These are phyloP conservation scores for Microctenopoma steveboyesi DNA, from an alignment of 2,797 vertebrate species.

Conservation along the genomic window DNA sequence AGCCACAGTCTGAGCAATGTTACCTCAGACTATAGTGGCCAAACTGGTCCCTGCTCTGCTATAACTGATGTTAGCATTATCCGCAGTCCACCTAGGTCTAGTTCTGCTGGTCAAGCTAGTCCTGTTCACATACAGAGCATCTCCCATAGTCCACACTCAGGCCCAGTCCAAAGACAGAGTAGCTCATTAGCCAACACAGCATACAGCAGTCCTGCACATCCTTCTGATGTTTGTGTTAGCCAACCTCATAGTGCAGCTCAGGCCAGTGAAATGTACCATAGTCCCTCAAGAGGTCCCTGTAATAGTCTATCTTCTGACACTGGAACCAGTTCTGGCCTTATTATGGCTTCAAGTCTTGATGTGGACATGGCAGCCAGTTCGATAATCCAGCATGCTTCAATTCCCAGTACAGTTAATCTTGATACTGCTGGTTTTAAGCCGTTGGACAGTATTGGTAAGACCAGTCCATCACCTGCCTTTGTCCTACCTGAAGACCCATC, in stretches of 20 bases:
- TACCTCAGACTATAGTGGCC: conserved; percentile 17
- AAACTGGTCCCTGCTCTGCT: conserved; percentile 12
- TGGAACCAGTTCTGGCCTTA: conserved; percentile 28
- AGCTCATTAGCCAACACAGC: conserved; percentile 19
- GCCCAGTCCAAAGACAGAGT: conserved; percentile 31
- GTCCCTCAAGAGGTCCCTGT: conserved; percentile 1
- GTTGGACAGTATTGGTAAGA: conserved; percentile 16
- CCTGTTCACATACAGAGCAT: conserved; percentile 43
- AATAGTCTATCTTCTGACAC: conserved; percentile 7
- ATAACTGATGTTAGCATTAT: conserved; percentile 12
- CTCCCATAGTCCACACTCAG: conserved; percentile 29
- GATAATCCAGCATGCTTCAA: neutral
- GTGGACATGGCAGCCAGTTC: neutral
- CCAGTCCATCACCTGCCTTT: neutral
- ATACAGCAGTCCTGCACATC: conserved; percentile 37
- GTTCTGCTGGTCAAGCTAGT: conserved; percentile 68
- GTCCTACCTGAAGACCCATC: conserved; percentile 1
- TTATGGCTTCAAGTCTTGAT: conserved; percentile 17
- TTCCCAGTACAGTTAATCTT: neutral
- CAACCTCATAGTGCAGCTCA: conserved; percentile 43
- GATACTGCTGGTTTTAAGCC: conserved; percentile 3
- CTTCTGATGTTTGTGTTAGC: conserved; percentile 30
- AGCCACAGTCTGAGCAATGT: conserved; percentile 35
- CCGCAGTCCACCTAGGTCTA: conserved; percentile 51
- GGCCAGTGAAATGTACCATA: conserved; percentile 13